A percentile compares a stretch with the other conserved stretches of the same genome.
phyloP scores from a whole-genome alignment of 2,888 invertebrate genomes.

The Lymantria monacha region DNA sequence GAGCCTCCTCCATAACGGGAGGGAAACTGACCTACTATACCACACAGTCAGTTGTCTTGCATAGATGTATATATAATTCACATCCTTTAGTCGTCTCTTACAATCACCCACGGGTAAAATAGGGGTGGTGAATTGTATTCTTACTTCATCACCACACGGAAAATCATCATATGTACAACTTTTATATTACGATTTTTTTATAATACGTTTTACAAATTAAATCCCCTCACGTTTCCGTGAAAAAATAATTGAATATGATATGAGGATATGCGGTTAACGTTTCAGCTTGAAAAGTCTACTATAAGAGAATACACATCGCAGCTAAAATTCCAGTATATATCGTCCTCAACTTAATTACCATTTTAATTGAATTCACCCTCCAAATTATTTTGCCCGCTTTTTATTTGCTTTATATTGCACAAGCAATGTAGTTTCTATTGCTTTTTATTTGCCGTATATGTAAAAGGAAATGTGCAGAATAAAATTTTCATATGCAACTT shows the following conservation, averaged over 20 bases:
- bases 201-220: constrained; percentile 2
- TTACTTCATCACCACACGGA: too few species aligned
- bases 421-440: constrained; percentile 5
- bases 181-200: too few species aligned
- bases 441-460: constrained; percentile 8
- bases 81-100: too few species aligned
- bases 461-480: constrained; percentile 17
- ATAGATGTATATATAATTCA: too few species aligned
- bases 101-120: too few species aligned
- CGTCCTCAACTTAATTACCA: constrained; percentile 48
- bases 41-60: too few species aligned
- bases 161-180: too few species aligned
- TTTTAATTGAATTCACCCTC: constrained; percentile 53
- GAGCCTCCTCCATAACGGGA: too few species aligned
- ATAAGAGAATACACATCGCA: constrained; percentile 28
- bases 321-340: constrained; percentile 34
- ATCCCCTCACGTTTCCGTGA: constrained; percentile 10
- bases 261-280: constrained; percentile 18
- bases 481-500: constrained; percentile 10
- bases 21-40: too few species aligned
- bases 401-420: not conserved
- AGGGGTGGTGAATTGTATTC: too few species aligned
- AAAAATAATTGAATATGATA: constrained; percentile 46
- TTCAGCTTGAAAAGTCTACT: not conserved
- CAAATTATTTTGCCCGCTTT: constrained; percentile 34